Evolutionary conservation across 2,888 invertebrate genomes (phyloP), one percentile per base, ranked within the genome.

Genomic region (Caenorhabditis wallacei): DNA sequence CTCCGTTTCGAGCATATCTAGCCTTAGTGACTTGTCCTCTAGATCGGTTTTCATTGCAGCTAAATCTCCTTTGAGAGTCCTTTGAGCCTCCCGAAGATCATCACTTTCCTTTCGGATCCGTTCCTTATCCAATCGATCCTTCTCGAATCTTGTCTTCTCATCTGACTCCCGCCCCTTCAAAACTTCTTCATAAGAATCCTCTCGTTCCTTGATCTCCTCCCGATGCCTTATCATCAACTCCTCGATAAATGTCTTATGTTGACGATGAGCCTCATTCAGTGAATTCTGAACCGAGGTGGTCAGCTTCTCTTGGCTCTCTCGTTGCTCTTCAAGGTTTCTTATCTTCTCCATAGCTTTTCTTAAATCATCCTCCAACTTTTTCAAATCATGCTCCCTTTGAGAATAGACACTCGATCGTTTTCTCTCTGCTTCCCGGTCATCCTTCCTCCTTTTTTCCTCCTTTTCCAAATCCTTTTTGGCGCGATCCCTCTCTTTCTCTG

Each of bases 231-330:
- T 48, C 51, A 82, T 85, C 43, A 87, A 46, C 26, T 87, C 86
- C 56, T 88, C 88, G 53, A 88, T 85, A 69, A 87, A 88, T n/a
- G 84, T 70, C 18, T 87, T 86, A 63, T 88, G 88, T 24, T 80
- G 74, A 18, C 82, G 71, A 57, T 85, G 85, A 0, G 81, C 79
- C 11, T 81, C 84, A 11, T 84, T 71, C 13, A 87, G 26, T 4
- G 75, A 79, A n/a, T 84, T 80, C 63, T 85, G 86, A 11, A 80
- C 61, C 11, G 81, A 78, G 4, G 26, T 40, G 0, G 81, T 53
- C 24, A 80, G 11, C 46, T 80, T 80, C 63, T 83, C 79, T 20
- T 80, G 83, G 2, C 48, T 64, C 24, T 79, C 74, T n/a, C 35
- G 30, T 35, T 83, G 79, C 69, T 80, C 76, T 22, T 84, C 84